Evolutionary conservation across 92 coral and sea anemone species (phyloP).

Genomic region (Umimayanthus chanpuru): DNA sequence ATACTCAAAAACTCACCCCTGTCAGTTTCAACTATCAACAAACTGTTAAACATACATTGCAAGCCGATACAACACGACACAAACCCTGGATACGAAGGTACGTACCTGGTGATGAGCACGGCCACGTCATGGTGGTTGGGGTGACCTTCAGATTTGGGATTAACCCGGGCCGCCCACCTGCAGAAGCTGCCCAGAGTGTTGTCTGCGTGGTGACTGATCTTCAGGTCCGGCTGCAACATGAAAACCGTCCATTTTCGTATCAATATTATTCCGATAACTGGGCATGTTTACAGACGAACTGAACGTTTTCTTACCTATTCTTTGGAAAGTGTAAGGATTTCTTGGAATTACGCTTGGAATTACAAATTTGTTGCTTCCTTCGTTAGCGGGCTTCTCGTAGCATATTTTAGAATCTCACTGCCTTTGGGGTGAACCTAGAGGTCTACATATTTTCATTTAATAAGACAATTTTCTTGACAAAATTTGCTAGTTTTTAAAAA

Average conservation of each 20-base stretch:
- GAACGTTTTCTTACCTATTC: too few species aligned
- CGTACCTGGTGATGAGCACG: slow-evolving; percentile 85
- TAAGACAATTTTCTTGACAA: too few species aligned
- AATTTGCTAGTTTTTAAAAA: too few species aligned
- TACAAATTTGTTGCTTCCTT: background rate
- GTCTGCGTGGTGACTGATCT: slow-evolving; percentile 89
- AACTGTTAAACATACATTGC: too few species aligned
- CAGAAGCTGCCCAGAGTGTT: slow-evolving; percentile 84
- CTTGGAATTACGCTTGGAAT: too few species aligned
- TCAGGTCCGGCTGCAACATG: slow-evolving; percentile 65
- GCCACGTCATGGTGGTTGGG: slow-evolving; percentile 95
- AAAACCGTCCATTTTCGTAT: background rate
- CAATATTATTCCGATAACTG: background rate
- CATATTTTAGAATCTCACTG: too few species aligned
- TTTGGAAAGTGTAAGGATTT: too few species aligned
- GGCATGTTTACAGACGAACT: background rate
- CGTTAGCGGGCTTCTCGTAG: background rate
- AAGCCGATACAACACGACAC: background rate
- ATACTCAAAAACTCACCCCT: background rate
- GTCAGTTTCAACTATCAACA: background rate
- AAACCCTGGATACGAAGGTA: too few species aligned
- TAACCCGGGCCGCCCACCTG: slow-evolving; percentile 73
- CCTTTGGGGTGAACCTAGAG: too few species aligned
- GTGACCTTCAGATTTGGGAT: slow-evolving; percentile 85
- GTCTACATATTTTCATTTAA: too few species aligned